Evolutionary conservation across 2,113 vertebrate genomes (phyloP).

Genomic region (Ochotona princeps): DNA sequence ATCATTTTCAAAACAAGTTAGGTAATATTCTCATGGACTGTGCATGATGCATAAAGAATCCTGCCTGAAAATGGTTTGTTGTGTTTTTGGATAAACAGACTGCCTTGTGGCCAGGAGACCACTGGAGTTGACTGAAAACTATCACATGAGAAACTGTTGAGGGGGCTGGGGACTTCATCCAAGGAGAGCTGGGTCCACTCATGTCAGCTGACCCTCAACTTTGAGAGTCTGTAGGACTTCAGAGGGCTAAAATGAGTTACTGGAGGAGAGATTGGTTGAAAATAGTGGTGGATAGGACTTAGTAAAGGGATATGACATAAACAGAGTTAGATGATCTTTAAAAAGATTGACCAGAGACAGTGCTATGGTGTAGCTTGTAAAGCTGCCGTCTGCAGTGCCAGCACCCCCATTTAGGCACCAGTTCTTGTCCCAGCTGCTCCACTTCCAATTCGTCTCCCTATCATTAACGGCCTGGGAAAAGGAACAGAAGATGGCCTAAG

Average conservation of each 20-base stretch:
- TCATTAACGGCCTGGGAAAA: too few relatives aligned
- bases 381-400: too few relatives aligned
- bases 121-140: neutral
- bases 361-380: too few relatives aligned
- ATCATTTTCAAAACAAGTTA: neutral
- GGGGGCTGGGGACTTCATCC: neutral
- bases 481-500: too few relatives aligned
- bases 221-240: neutral
- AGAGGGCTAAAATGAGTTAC: conserved; percentile 29
- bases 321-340: neutral
- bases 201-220: neutral
- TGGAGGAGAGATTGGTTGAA: neutral
- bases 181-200: neutral
- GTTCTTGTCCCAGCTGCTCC: too few relatives aligned
- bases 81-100: neutral
- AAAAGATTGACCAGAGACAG: neutral
- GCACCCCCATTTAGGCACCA: too few relatives aligned
- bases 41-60: neutral
- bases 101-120: neutral
- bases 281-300: conserved; percentile 18
- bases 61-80: neutral
- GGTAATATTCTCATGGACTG: neutral
- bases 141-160: neutral
- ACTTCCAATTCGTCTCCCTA: too few relatives aligned
- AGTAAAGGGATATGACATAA: neutral